Evolutionary conservation across 2,113 vertebrate genomes (phyloP).

Genomic region (Gobius niger): DNA sequence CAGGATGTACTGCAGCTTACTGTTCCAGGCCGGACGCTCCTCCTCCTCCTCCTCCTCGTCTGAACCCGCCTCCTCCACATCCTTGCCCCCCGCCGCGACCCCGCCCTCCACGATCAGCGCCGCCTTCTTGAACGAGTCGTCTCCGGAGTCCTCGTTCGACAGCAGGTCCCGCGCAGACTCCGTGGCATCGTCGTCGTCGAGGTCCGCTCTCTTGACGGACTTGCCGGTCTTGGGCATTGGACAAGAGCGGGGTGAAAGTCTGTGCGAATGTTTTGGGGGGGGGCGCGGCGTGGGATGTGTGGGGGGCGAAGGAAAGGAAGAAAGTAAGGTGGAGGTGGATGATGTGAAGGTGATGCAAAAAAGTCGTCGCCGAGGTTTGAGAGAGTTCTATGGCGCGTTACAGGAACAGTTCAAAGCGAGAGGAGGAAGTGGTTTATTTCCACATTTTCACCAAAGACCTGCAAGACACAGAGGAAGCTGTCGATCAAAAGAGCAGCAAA

Average conservation of each 20-base stretch:
- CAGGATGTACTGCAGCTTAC: constrained; percentile 96
- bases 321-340: not conserved
- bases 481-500: not conserved
- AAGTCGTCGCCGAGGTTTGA: not conserved
- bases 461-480: constrained; percentile 26
- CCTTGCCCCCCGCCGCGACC: constrained; percentile 74
- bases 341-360: not conserved
- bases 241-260: constrained; percentile 59
- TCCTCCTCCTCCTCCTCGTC: constrained; percentile 87
- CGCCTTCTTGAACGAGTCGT: constrained; percentile 94
- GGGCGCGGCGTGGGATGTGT: constrained; percentile 65
- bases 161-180: constrained; percentile 96
- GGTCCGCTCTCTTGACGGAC: constrained; percentile 92
- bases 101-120: constrained; percentile 84
- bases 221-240: constrained; percentile 99
- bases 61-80: constrained; percentile 80
- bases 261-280: not conserved
- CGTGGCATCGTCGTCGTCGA: constrained; percentile 96
- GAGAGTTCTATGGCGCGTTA: constrained; percentile 2
- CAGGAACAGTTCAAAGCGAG: constrained; percentile 4
- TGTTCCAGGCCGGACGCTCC: constrained; percentile 95
- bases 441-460: constrained; percentile 72
- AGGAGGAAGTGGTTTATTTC: constrained; percentile 57
- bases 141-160: constrained; percentile 91
- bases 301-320: constrained; percentile 17